Evolutionary conservation across 2,113 vertebrate genomes (phyloP).

Genomic region (Toxotes chatareus): DNA sequence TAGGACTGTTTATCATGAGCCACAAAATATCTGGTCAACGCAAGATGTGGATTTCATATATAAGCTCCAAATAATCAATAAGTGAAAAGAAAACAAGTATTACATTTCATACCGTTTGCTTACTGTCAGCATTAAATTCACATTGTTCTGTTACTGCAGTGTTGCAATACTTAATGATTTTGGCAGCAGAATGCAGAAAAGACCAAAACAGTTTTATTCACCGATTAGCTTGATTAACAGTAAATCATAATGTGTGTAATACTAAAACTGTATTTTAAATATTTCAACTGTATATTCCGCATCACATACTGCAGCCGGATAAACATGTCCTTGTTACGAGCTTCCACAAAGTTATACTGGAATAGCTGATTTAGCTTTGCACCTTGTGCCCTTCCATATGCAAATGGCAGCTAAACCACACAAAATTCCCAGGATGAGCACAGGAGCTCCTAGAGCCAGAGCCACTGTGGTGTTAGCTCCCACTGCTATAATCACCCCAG

Average conservation of each 20-base stretch:
- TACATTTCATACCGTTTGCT: slow-evolving; percentile 50
- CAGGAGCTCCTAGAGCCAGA: slow-evolving; percentile 75
- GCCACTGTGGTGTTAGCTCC: slow-evolving; percentile 72
- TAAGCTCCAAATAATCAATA: slow-evolving; percentile 15
- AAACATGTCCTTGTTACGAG: neutral
- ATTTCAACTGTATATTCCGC: neutral
- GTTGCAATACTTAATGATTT: neutral
- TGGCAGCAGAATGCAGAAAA: slow-evolving; percentile 11
- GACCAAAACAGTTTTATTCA: neutral
- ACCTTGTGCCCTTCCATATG: slow-evolving; percentile 73
- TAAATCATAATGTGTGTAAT: neutral
- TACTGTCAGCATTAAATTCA: slow-evolving; percentile 47
- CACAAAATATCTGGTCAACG: slow-evolving; percentile 13
- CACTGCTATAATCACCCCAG: slow-evolving; percentile 71
- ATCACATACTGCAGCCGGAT: neutral
- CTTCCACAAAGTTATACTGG: slow-evolving; percentile 37
- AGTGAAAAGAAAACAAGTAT: neutral
- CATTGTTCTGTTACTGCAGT: slow-evolving; percentile 6
- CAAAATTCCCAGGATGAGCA: slow-evolving; percentile 65
- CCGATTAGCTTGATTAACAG: neutral
- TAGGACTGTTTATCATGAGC: neutral
- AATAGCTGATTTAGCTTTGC: slow-evolving; percentile 58
- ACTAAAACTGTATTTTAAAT: neutral
- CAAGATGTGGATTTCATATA: neutral
- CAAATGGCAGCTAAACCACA: slow-evolving; percentile 69